A percentile compares a stretch with the other conserved stretches of the same genome.
These are phyloP conservation scores for Ameiurus melas DNA, from an alignment of 2,113 vertebrate genomes.

Conservation along the genomic window DNA sequence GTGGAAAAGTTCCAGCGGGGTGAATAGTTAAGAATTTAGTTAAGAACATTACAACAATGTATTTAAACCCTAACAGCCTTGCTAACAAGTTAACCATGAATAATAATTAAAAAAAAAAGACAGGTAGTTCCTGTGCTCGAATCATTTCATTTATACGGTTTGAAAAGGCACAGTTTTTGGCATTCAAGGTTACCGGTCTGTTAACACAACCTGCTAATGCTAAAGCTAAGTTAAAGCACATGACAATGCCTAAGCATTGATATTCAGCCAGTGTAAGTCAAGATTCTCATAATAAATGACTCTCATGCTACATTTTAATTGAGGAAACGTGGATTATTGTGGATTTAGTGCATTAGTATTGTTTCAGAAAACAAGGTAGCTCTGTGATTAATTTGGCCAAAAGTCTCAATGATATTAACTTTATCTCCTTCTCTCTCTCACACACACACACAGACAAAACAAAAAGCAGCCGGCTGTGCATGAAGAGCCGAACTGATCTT, in stretches of 20 bases:
- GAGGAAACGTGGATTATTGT: neutral
- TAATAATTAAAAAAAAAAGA: neutral
- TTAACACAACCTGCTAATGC: neutral
- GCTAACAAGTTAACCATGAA: neutral
- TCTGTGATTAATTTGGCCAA: conserved; percentile 12
- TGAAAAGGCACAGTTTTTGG: too few species aligned
- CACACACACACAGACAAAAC: neutral
- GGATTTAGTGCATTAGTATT: neutral
- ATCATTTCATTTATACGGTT: neutral
- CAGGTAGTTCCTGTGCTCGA: neutral
- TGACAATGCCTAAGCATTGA: neutral
- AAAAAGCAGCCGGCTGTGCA: conserved; percentile 25
- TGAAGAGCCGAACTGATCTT: conserved; percentile 29
- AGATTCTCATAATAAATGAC: conserved; percentile 11
- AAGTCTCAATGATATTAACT: neutral
- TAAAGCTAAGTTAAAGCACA: neutral
- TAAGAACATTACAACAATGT: neutral
- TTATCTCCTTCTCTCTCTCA: neutral
- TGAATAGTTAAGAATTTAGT: neutral
- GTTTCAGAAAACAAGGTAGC: neutral
- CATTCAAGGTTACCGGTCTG: neutral
- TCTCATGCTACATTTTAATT: too few species aligned
- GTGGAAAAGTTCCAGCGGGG: neutral
- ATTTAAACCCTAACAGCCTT: neutral
- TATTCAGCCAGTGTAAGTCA: neutral